Conservation (phyloP, 1,140 invertebrate species). For the Caligus rogercresseyi region DNA sequence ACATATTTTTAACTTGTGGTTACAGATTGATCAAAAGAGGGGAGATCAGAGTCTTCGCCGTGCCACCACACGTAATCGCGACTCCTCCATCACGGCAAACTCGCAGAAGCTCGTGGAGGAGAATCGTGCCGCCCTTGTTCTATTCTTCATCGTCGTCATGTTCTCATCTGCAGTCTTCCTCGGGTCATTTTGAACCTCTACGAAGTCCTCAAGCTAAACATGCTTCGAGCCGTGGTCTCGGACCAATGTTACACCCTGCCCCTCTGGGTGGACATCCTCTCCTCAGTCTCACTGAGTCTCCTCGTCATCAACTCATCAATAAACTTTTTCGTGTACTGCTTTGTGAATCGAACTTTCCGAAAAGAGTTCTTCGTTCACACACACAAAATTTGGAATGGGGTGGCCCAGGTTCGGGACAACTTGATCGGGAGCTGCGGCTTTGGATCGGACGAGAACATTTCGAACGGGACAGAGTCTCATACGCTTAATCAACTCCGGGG, state of each 20-base stretch:
- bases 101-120: slow-evolving; percentile 3
- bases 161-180: slow-evolving; percentile 13
- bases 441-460: not conserved
- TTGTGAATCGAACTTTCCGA: slow-evolving; percentile 9
- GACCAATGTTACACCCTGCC: not conserved
- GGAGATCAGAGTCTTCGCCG: not conserved
- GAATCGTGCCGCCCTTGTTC: not conserved
- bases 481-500: too few relatives aligned
- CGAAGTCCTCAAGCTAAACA: slow-evolving; percentile 9
- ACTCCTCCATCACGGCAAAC: not conserved
- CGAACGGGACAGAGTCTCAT: too few relatives aligned
- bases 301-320: slow-evolving; percentile 12
- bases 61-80: not conserved
- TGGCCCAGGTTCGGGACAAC: not conserved
- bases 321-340: slow-evolving; percentile 16
- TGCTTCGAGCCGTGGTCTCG: not conserved
- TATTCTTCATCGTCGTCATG: slow-evolving; percentile 10
- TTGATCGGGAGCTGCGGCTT: not conserved
- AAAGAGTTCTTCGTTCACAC: slow-evolving; percentile 8
- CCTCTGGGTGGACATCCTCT: not conserved
- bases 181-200: slow-evolving; percentile 11
- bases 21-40: not conserved
- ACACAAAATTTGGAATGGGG: not conserved
- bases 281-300: not conserved
- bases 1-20: too few relatives aligned